A percentile compares a stretch with the other conserved stretches of the same genome.
These are phyloP conservation scores for Thaumetopoea pityocampa DNA, from an alignment of 1,140 invertebrate species.

Conservation along the genomic window DNA sequence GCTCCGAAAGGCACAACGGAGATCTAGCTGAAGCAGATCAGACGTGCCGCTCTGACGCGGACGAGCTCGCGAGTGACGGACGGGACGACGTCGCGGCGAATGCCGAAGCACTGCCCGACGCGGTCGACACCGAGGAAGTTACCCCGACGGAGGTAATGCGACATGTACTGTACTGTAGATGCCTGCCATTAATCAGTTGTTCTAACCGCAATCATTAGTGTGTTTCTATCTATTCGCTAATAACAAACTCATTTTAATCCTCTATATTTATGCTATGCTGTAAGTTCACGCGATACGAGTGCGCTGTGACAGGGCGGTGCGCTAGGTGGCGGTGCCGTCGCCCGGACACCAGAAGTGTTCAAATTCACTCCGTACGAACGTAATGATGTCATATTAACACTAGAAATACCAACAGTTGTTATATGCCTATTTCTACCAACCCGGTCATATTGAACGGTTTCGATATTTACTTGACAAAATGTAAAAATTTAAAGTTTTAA, in stretches of 20 bases:
- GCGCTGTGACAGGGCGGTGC: no score
- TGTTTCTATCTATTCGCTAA: constrained; percentile 7
- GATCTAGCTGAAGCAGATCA: constrained; percentile 73
- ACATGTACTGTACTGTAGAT: constrained; percentile 67
- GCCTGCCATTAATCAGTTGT: constrained; percentile 61
- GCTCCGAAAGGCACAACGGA: constrained; percentile 70
- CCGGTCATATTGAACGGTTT: no score
- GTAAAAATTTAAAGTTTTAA: no score
- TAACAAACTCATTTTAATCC: not conserved
- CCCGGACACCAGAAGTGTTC: no score
- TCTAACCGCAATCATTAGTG: constrained; percentile 39
- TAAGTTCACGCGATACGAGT: no score
- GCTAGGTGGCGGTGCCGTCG: no score
- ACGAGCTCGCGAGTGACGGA: constrained; percentile 28
- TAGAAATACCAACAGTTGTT: no score
- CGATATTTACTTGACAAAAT: no score
- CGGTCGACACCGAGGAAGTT: constrained; percentile 71
- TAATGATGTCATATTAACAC: no score
- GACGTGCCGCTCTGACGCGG: constrained; percentile 49
- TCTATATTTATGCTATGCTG: no score
- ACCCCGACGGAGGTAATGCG: constrained; percentile 74
- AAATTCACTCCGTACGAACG: no score
- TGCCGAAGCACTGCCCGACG: constrained; percentile 60
- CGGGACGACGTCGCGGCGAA: constrained; percentile 32
- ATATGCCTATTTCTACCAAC: no score